Percentiles rank a stretch among this genome's conserved stretches.
phyloP scores from a whole-genome alignment of 2,888 invertebrate genomes.

The Protophormia terraenovae region DNA sequence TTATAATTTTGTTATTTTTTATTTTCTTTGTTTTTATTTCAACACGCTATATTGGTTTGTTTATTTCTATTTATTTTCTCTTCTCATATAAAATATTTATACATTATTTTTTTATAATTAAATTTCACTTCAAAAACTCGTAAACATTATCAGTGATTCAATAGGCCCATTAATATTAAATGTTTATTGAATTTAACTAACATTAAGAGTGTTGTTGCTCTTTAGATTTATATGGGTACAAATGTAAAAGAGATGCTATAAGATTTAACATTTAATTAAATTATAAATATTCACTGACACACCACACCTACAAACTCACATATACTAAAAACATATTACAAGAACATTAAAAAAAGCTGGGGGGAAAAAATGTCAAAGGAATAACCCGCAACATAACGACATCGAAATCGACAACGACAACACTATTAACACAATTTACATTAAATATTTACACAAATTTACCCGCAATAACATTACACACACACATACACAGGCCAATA shows the following conservation, averaged over 20 bases:
- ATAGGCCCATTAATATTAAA: conserved; percentile 42
- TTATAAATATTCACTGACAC: conserved; percentile 16
- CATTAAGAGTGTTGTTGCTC: conserved; percentile 11
- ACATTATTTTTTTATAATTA: conserved; percentile 24
- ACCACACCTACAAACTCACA: not conserved
- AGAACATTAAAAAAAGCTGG: not conserved
- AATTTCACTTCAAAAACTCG: conserved; percentile 21
- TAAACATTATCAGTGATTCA: conserved; percentile 2
- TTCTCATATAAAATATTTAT: conserved; percentile 17
- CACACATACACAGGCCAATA: not conserved
- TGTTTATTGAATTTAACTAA: conserved; percentile 24
- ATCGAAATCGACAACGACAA: conserved; percentile 34
- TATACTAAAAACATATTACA: not conserved
- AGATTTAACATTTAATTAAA: conserved; percentile 52
- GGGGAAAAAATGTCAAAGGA: not conserved
- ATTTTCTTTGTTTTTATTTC: not conserved
- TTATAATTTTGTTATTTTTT: conserved; percentile 17
- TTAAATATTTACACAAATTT: conserved; percentile 61
- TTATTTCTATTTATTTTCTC: not conserved
- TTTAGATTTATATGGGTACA: not conserved
- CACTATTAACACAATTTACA: conserved; percentile 60
- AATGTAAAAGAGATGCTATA: conserved; percentile 19
- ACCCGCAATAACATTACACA: conserved; percentile 46
- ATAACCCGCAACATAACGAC: conserved; percentile 3
- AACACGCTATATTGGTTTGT: not conserved